Base-by-base conservation (phyloP, 1,140 invertebrate genomes). In the Drosophila eugracilis region DNA sequence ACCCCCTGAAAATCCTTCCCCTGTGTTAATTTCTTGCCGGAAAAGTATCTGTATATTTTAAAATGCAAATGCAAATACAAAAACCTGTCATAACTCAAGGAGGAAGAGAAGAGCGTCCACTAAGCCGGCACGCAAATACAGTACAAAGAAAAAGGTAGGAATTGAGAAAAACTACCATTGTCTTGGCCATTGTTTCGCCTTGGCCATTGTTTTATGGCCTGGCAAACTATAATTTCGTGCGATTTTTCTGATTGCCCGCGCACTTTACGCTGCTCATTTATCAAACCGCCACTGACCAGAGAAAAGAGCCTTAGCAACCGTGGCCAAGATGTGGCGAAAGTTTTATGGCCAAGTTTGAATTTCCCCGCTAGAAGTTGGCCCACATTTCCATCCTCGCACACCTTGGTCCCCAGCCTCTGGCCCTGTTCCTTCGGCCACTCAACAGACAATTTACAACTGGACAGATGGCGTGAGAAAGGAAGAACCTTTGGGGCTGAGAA, bases 331-430 rank as follows among this genome's bases (percentile, higher is more conserved):
- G 59, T 70, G 55, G 81, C 69, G 70, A 77, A 88, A 88, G 83
- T 88, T 86, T 88, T 88, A 78, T 81, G 83, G 78, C 83, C 77
- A 86, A 86, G 74, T 86, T 86, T 88, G 78, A 88, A 62, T 81
- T 88, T 78, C 24, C 49, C 37, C 47, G 58, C 34, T 36, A 55
- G 34, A 58, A 67, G 50, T 77, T 83, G 54, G 44, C 59, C 73
- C 59, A 59, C 66, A 78, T 78, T 74, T 71, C 58, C 78, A 75
- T 42, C 75, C 54, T 47, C 21, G 53, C 50, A 75, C 72, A 75
- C 72, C 71, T 74, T 65, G 47, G 37, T 28, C 54, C 58, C 44
- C 32, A 39, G 52, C 42, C 71, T 53, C 49, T 15, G 24, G 15
- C 12, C 14, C 15, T 10, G 30, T 15, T 19, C 10, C 55, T 60